These are phyloP conservation scores for Botia kubotai DNA, from an alignment of 2,797 vertebrate species.

Conservation along the genomic window DNA sequence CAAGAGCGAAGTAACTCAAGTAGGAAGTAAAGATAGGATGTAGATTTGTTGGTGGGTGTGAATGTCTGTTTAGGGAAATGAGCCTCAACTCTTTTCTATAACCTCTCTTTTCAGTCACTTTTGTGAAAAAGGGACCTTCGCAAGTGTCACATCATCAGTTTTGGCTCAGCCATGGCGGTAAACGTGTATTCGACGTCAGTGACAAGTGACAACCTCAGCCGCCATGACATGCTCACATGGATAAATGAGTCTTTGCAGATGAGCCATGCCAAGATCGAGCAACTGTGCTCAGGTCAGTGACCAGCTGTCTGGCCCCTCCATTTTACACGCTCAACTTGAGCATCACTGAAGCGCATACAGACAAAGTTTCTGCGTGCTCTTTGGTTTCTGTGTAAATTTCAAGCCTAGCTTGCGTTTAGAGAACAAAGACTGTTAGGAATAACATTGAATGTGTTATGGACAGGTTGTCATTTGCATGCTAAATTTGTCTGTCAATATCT, in stretches of 20 bases:
- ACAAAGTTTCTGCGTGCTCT: neutral
- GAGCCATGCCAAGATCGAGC: slow-evolving; percentile 86
- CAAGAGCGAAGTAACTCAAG: neutral
- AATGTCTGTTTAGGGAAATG: slow-evolving; percentile 43
- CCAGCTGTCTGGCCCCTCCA: slow-evolving; percentile 1
- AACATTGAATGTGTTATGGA: neutral
- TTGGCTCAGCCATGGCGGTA: slow-evolving; percentile 83
- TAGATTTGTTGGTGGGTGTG: slow-evolving; percentile 11
- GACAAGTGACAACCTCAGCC: slow-evolving; percentile 87
- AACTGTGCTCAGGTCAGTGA: slow-evolving; percentile 83
- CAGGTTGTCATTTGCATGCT: neutral
- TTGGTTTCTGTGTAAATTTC: neutral
- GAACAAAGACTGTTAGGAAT: neutral
- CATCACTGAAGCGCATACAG: neutral
- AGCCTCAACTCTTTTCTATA: neutral
- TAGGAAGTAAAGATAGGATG: slow-evolving; percentile 42
- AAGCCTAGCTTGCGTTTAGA: neutral
- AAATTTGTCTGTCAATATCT: neutral
- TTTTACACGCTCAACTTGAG: slow-evolving; percentile 12
- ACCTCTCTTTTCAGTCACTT: slow-evolving; percentile 4
- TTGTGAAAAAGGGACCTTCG: neutral
- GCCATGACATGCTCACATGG: slow-evolving; percentile 90
- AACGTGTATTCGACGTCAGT: slow-evolving; percentile 89
- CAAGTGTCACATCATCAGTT: neutral
- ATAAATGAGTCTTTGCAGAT: slow-evolving; percentile 87